Evolutionary conservation across 2,113 vertebrate species (phyloP).

Genomic region (Plectropomus leopardus): DNA sequence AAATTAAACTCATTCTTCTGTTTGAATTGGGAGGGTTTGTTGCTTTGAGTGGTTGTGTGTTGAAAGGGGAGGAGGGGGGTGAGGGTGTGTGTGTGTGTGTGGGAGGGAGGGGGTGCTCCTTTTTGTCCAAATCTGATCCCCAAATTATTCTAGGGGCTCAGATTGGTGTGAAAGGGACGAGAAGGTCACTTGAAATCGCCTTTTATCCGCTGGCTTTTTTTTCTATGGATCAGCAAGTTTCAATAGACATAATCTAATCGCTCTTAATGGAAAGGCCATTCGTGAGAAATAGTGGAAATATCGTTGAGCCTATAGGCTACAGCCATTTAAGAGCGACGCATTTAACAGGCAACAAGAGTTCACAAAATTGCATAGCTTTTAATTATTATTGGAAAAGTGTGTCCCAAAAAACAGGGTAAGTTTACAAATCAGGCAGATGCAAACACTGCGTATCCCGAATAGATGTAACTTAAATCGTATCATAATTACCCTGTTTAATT

Average conservation of each 20-base stretch:
- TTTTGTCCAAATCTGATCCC: constrained; percentile 93
- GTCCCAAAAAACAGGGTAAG: not conserved
- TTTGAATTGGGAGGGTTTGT: constrained; percentile 83
- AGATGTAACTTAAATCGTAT: not conserved
- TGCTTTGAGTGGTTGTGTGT: constrained; percentile 88
- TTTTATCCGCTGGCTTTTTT: constrained; percentile 96
- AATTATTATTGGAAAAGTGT: constrained; percentile 46
- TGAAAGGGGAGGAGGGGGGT: constrained; percentile 89
- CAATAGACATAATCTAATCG: constrained; percentile 96
- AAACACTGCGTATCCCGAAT: not conserved
- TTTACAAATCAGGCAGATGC: not conserved
- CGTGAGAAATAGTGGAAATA: constrained; percentile 84
- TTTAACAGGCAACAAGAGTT: constrained; percentile 50
- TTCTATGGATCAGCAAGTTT: constrained; percentile 96
- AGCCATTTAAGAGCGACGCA: constrained; percentile 59
- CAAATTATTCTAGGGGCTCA: constrained; percentile 91
- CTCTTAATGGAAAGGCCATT: constrained; percentile 90
- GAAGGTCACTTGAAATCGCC: constrained; percentile 97
- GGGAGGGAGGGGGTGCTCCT: constrained; percentile 80
- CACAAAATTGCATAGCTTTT: constrained; percentile 21
- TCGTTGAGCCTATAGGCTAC: constrained; percentile 55
- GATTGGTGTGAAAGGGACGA: constrained; percentile 96
- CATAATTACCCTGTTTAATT: not conserved
- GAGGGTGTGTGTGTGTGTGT: constrained; percentile 25
- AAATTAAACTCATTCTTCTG: constrained; percentile 46